Evolutionary conservation across 2,888 invertebrate species (phyloP).

Genomic region (Ellobium chinense): DNA sequence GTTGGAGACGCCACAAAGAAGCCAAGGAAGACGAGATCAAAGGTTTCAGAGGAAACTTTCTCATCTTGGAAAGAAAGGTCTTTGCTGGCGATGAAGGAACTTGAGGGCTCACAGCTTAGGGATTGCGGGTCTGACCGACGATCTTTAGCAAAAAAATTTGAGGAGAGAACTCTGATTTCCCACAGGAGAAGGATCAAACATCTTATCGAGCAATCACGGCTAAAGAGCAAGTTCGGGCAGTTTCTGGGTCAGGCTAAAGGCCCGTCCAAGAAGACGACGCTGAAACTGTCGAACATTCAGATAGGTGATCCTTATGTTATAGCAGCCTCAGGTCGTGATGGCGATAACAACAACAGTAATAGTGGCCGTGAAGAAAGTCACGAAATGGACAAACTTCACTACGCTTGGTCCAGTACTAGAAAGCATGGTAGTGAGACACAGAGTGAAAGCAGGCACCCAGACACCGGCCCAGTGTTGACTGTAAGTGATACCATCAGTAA

Average conservation of each 20-base stretch:
- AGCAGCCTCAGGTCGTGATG: neutral
- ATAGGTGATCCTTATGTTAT: conserved; percentile 1
- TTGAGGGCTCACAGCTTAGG: neutral
- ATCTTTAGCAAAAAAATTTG: neutral
- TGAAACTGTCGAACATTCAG: conserved; percentile 2
- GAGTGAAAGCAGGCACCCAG: neutral
- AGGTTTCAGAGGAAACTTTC: neutral
- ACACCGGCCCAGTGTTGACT: neutral
- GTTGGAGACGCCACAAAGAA: neutral
- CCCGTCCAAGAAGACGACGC: neutral
- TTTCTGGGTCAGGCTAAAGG: neutral
- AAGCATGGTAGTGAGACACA: neutral
- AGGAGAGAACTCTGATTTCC: conserved; percentile 7
- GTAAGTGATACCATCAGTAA: too few species aligned
- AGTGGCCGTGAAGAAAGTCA: neutral
- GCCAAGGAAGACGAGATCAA: neutral
- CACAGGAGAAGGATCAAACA: conserved; percentile 26
- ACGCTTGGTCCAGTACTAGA: neutral
- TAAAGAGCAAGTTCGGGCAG: neutral
- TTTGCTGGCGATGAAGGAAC: neutral
- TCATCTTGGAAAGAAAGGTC: neutral
- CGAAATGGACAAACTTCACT: neutral
- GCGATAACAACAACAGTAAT: neutral
- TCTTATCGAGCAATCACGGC: conserved; percentile 37
- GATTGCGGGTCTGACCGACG: neutral